Conservation (phyloP, 2,888 invertebrate genomes). For the Eristalis pertinax region DNA sequence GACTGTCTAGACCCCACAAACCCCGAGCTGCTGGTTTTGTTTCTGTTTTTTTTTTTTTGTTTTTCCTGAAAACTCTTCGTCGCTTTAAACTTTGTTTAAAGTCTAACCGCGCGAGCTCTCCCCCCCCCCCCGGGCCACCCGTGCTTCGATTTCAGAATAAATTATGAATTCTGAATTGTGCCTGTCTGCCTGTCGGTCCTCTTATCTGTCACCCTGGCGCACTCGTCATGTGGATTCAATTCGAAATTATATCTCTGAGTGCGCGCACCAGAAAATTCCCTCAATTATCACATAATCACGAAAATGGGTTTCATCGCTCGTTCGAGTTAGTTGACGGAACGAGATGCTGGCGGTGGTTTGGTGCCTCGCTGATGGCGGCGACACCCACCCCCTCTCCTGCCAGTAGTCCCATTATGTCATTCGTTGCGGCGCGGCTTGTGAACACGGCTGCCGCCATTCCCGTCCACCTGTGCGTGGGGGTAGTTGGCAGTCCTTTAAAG, state of each 20-base stretch:
- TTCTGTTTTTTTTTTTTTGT: background rate
- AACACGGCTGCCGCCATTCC: background rate
- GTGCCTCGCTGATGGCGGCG: too few species aligned
- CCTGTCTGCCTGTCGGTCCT: background rate
- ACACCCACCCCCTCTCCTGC: background rate
- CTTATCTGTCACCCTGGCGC: conserved; percentile 30
- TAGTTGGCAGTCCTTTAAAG: conserved; percentile 21
- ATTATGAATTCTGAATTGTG: conserved; percentile 22
- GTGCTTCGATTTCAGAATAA: conserved; percentile 3
- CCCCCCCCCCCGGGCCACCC: background rate
- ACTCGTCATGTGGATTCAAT: conserved; percentile 49
- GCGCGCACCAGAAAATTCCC: conserved; percentile 64
- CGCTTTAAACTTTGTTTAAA: background rate
- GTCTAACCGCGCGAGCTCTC: background rate
- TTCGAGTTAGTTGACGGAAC: background rate
- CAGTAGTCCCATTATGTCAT: conserved; percentile 51
- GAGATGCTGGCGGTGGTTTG: background rate
- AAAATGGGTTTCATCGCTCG: conserved; percentile 56
- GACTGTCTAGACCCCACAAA: background rate
- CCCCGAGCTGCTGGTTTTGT: background rate
- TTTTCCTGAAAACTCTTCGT: background rate
- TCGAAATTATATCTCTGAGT: conserved; percentile 62
- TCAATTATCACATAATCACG: conserved; percentile 71
- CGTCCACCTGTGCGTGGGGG: background rate
- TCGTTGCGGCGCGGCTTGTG: conserved; percentile 20